Base-by-base conservation (phyloP, 1,140 invertebrate genomes). In the Mamestra configurata region DNA sequence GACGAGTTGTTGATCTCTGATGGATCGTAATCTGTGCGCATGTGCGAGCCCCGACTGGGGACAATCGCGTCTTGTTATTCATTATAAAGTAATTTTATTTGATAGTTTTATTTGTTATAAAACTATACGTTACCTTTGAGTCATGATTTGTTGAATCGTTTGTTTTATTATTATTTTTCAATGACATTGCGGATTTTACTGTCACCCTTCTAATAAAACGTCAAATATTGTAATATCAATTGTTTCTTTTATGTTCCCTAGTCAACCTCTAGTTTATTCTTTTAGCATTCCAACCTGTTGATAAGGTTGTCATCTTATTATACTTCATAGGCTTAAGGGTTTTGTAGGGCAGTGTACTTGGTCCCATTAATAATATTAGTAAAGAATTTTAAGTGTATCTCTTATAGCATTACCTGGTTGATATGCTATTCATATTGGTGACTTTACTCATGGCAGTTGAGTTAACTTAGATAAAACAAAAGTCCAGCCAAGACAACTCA, bases 111-210 rank as follows among this genome's bases (percentile, higher is more conserved):
- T 89, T 88, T 92, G 88, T 93, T 94, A 53, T 53, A 92, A 93
- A 93, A 93, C 91, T 93, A 91, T 91, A 86, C 92, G 92, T 93
- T 94, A 93, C 91, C 91, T 93, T n/a, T 92, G 92, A 93, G 92
- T 94, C 92, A 94, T 92, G 88, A 93, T 92, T 94, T 94, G 93
- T 94, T 94, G 82, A 94, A 93, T 93, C 90, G 89, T 93, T 94
- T 93, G 89, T 93, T 93, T 94, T 92, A 91, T 92, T 91, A 86
- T 93, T 90, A 90, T 93, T 92, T 91, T 91, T 88, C 90, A 93
- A 92, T 93, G 90, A 93, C 91, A 94, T 92, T 91, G 86, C 89
- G 86, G 91, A 92, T 93, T 88, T 91, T 90, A 93, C 90, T 93
- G 91, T 94, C 92, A 93, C 88, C 88, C 90, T 92, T 93, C 90